Percentiles rank a stretch among this genome's conserved stretches.
phyloP scores from a whole-genome alignment of 2,888 invertebrate genomes.

The Panzeria rudis region DNA sequence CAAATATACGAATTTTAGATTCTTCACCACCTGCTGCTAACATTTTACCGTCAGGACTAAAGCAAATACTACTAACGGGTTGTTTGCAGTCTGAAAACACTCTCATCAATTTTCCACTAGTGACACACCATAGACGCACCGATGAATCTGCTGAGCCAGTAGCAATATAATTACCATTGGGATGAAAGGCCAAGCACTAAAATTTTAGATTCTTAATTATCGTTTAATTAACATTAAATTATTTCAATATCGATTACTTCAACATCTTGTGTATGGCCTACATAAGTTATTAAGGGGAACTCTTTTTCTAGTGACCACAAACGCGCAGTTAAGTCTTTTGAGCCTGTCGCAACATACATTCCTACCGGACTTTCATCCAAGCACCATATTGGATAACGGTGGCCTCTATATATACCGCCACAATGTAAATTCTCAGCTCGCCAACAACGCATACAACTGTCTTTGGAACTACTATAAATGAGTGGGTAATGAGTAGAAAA shows the following conservation, averaged over 20 bases:
- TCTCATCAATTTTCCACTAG: conserved; percentile 92
- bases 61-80: conserved; percentile 90
- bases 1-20: conserved; percentile 87
- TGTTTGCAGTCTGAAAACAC: conserved; percentile 91
- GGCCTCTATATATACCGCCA: conserved; percentile 88
- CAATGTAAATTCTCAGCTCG: conserved; percentile 87
- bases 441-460: conserved; percentile 91
- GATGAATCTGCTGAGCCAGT: conserved; percentile 96
- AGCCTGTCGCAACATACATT: conserved; percentile 94
- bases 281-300: conserved; percentile 92
- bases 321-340: conserved; percentile 93
- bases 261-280: conserved; percentile 94
- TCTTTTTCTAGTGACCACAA: conserved; percentile 92
- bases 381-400: conserved; percentile 95
- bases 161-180: conserved; percentile 94
- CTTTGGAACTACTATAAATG: conserved; percentile 89
- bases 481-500: conserved; percentile 86
- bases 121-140: conserved; percentile 93
- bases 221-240: not conserved
- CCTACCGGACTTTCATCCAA: conserved; percentile 89
- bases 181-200: conserved; percentile 90
- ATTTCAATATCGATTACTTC: conserved; percentile 86
- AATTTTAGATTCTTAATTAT: conserved; percentile 1
- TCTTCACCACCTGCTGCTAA: conserved; percentile 92
- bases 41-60: conserved; percentile 93